phyloP scores from a whole-genome alignment of 1,140 invertebrate species.

The Monochamus saltuarius region DNA sequence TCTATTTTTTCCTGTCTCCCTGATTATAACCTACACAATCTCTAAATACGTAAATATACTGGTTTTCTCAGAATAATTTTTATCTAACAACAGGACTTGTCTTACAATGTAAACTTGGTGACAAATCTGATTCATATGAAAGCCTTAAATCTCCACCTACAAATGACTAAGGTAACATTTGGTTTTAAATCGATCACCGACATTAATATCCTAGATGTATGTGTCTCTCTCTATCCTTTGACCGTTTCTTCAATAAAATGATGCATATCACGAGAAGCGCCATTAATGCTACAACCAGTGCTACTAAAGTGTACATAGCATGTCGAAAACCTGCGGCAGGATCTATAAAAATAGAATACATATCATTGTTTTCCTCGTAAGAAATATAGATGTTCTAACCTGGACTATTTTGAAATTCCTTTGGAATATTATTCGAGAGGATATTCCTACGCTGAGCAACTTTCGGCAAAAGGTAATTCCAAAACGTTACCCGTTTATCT shows the following conservation, averaged over 20 bases:
- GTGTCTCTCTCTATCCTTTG: constrained; percentile 45
- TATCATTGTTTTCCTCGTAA: too few relatives aligned
- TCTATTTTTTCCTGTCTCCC: too few relatives aligned
- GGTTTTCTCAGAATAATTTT: too few relatives aligned
- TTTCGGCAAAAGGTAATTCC: constrained; percentile 43
- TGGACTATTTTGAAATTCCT: constrained; percentile 39
- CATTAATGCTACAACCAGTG: constrained; percentile 52
- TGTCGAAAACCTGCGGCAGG: constrained; percentile 50
- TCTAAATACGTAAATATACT: too few relatives aligned
- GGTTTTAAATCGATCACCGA: too few relatives aligned
- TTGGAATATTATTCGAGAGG: constrained; percentile 29
- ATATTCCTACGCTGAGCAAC: constrained; percentile 27
- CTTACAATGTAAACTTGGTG: too few relatives aligned
- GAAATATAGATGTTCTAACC: constrained; percentile 23
- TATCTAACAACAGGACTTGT: too few relatives aligned
- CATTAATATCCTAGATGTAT: constrained; percentile 42
- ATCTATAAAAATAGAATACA: constrained; percentile 43
- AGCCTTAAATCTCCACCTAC: too few relatives aligned
- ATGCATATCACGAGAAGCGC: constrained; percentile 52
- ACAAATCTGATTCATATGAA: too few relatives aligned
- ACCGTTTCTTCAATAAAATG: constrained; percentile 51
- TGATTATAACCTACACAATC: too few relatives aligned
- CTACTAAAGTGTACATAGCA: constrained; percentile 55
- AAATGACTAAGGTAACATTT: too few relatives aligned
- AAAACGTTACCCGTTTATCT: constrained; percentile 35